phyloP scores from a whole-genome alignment of 1,140 invertebrate genomes.

The Carposina sasakii region DNA sequence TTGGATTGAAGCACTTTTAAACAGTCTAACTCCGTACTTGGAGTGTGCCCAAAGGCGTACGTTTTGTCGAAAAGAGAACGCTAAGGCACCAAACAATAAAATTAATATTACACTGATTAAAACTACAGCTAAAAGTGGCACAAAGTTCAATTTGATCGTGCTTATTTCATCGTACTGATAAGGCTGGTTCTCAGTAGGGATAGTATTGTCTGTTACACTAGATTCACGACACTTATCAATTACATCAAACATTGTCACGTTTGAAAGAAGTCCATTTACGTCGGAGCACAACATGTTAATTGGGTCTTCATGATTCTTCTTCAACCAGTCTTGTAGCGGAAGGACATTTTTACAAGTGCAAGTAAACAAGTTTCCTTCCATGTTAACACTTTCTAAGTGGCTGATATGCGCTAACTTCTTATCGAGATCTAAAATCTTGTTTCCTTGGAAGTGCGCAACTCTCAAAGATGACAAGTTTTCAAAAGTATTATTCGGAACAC shows the following conservation, averaged over 20 bases:
- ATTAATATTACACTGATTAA: conserved; percentile 82
- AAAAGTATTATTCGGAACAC: conserved; percentile 85
- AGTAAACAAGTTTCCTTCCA: conserved; percentile 80
- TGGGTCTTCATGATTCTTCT: conserved; percentile 78
- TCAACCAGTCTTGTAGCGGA: conserved; percentile 79
- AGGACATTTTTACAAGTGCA: conserved; percentile 79
- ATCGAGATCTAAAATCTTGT: conserved; percentile 82
- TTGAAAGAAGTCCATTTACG: conserved; percentile 76
- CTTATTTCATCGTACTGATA: conserved; percentile 68
- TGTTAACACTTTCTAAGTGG: conserved; percentile 78
- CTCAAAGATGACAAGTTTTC: conserved; percentile 80
- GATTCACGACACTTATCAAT: conserved; percentile 80
- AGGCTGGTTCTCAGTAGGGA: conserved; percentile 76
- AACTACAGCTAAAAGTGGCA: conserved; percentile 81
- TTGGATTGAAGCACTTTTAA: conserved; percentile 81
- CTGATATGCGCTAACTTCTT: conserved; percentile 77
- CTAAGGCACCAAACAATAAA: conserved; percentile 78
- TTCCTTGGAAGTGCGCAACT: conserved; percentile 84
- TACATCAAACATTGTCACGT: conserved; percentile 77
- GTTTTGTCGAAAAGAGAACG: conserved; percentile 85
- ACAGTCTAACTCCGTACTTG: conserved; percentile 82
- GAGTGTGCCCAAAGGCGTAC: conserved; percentile 83
- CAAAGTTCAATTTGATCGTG: conserved; percentile 77
- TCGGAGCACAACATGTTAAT: conserved; percentile 76
- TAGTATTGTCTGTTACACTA: conserved; percentile 81